A percentile compares a stretch with the other conserved stretches of the same genome.
Conservation (phyloP, 2,888 invertebrate species). For the Branchinecta sandiegonensis region DNA sequence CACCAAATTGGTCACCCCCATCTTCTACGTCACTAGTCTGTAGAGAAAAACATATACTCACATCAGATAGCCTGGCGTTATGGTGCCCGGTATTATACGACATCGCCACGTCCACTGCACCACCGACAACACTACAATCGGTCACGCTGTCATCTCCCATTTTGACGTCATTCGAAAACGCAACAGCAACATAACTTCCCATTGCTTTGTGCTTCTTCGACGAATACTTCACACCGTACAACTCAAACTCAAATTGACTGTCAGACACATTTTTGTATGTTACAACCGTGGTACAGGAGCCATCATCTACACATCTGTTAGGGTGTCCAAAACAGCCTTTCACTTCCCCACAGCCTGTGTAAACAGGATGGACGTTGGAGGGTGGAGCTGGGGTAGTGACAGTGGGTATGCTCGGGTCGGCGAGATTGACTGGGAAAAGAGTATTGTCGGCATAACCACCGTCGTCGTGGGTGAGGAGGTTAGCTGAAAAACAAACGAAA, state of each 20-base stretch:
- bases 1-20: too few species aligned
- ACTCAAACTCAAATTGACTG: slow-evolving; percentile 3
- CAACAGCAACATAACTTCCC: slow-evolving; percentile 8
- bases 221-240: not conserved
- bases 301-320: not conserved
- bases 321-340: not conserved
- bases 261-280: not conserved
- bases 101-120: not conserved
- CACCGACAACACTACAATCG: not conserved
- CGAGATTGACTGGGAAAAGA: too few species aligned
- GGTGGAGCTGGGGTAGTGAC: not conserved
- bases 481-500: too few species aligned
- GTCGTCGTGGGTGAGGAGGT: too few species aligned
- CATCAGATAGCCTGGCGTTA: not conserved
- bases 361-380: not conserved
- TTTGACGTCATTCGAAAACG: not conserved
- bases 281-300: not conserved
- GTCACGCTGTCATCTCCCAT: not conserved
- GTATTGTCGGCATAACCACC: too few species aligned
- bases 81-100: not conserved
- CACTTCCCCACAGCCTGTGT: not conserved
- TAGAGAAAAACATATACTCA: not conserved
- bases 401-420: too few species aligned
- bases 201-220: slow-evolving; percentile 3
- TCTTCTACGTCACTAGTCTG: too few species aligned